phyloP scores from a whole-genome alignment of 2,113 vertebrate genomes.

The Oreochromis tanganicae region DNA sequence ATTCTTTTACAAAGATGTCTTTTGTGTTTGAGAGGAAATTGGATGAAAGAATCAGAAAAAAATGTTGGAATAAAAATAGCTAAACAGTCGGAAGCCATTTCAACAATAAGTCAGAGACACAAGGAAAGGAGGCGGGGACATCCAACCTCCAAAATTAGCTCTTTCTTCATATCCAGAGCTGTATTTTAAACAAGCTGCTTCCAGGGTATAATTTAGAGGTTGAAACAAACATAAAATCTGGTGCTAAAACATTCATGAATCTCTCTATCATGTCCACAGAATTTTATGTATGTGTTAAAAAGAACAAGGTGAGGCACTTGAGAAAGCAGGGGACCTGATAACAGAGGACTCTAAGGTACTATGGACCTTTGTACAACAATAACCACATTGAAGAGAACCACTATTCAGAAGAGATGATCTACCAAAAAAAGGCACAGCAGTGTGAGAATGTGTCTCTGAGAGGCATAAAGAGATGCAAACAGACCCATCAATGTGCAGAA shows the following conservation, averaged over 20 bases:
- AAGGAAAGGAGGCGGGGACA: slow-evolving; percentile 20
- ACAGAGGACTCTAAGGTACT: background rate
- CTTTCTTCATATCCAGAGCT: background rate
- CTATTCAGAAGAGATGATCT: background rate
- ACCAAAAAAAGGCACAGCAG: background rate
- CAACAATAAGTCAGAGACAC: slow-evolving; percentile 38
- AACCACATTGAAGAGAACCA: background rate
- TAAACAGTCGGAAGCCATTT: slow-evolving; percentile 33
- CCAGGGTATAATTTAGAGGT: background rate
- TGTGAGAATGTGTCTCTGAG: background rate
- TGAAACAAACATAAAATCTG: background rate
- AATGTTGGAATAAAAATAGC: slow-evolving; percentile 62
- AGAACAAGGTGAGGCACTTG: background rate
- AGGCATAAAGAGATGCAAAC: background rate
- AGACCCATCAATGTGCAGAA: background rate
- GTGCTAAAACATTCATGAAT: background rate
- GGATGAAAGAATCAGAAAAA: slow-evolving; percentile 47
- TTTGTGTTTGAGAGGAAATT: slow-evolving; percentile 52
- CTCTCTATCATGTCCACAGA: background rate
- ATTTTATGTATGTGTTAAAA: background rate
- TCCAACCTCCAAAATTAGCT: slow-evolving; percentile 37
- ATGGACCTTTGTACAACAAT: slow-evolving; percentile 12
- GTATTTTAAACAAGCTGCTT: background rate
- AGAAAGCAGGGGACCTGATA: background rate
- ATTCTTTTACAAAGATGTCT: slow-evolving; percentile 45